Evolutionary conservation across 2,888 invertebrate genomes (phyloP).

Genomic region (Oscheius myriophilus): DNA sequence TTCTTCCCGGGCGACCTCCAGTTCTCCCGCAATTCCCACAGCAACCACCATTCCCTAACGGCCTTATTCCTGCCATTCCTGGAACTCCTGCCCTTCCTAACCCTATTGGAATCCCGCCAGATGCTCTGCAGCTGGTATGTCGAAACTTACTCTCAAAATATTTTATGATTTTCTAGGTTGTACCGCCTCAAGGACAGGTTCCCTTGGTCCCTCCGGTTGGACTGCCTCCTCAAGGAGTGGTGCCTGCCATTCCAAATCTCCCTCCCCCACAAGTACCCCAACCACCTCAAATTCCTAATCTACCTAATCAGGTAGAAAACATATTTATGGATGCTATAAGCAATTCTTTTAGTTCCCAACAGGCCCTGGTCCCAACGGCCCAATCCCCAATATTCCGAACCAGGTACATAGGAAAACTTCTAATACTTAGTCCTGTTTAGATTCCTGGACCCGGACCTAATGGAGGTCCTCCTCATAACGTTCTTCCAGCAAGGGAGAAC

Average conservation of each 20-base stretch:
- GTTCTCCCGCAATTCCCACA: neutral
- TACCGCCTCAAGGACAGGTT: slow-evolving; percentile 1
- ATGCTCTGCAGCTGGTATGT: neutral
- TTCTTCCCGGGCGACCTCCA: neutral
- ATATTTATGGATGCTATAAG: neutral
- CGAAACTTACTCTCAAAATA: neutral
- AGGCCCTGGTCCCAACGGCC: neutral
- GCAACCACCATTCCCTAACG: slow-evolving; percentile 7
- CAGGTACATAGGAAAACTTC: no score
- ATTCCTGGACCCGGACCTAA: neutral
- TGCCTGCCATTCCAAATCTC: slow-evolving; percentile 13
- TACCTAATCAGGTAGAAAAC: neutral
- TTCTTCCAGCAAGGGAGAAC: neutral
- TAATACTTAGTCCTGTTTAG: no score
- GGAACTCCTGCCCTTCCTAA: slow-evolving; percentile 5
- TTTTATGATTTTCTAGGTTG: neutral
- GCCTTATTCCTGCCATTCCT: slow-evolving; percentile 21
- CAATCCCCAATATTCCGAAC: neutral
- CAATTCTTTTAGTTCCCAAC: neutral
- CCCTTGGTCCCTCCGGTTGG: slow-evolving; percentile 29
- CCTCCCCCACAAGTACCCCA: neutral
- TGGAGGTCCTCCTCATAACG: slow-evolving; percentile 12
- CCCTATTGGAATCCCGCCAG: neutral
- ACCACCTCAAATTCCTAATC: neutral
- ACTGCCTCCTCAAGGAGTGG: slow-evolving; percentile 33